Evolutionary conservation across 2,113 vertebrate species (phyloP), one percentile per base, ranked within the genome.

Genomic region (Corythornis cristatus): DNA sequence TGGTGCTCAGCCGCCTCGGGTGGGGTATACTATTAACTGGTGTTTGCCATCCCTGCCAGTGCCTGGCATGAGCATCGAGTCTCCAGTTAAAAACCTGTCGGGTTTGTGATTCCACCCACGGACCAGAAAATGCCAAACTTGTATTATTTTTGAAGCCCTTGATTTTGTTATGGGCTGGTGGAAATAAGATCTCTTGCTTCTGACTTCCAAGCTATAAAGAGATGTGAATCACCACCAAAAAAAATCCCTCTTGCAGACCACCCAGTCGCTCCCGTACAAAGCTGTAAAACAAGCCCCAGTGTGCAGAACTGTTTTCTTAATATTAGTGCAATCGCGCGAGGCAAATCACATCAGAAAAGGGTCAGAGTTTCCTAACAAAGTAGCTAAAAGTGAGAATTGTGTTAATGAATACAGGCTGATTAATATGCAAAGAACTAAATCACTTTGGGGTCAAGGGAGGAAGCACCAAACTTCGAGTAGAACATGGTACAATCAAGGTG

Each of bases 181-280:
- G 96, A 93, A 97, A 97, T 61, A 37, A 88, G 92, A 95, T 82
- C 70, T 88, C 81, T 82, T 14, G 46, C 90, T 92, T 66, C 87
- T 94, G 93, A 60, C 90, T 95, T 95, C 83, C 89, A 94, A 80
- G 96, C 82, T 92, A 51, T 90, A 96, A 95, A 67, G 64, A 25
- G 93, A 95, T 84, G 95, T 84, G 95, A 93, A 95, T 96, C 95
- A 86, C 81, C 86, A 35, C 95, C 61, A 25, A 31, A 60, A 13
- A 23, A 42, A 61, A n/a, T 22, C 12, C 26, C 57, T 89, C 83
- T 70, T 15, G 0, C 26, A 78, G 92, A 97, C 97, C 97, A 97
- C 97, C 96, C 96, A 96, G 94, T n/a, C 3, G 7, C 70, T 95
- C 72, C 26, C 21, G 2, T 77, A 15, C 64, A 8, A 68, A 68